phyloP scores from a whole-genome alignment of 2,888 invertebrate genomes.

The Catocala nupta region DNA sequence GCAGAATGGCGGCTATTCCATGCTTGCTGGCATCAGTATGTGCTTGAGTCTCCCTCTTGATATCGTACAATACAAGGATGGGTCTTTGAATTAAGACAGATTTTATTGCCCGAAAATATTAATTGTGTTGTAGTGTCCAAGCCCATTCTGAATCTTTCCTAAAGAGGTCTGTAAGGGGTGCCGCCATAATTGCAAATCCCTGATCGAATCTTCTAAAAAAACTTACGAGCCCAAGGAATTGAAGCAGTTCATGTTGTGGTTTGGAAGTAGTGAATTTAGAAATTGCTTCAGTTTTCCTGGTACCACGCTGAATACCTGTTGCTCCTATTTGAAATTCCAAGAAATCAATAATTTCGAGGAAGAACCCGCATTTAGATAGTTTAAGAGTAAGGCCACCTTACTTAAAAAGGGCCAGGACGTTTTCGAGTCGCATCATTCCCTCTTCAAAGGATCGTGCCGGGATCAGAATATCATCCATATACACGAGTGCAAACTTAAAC shows the following conservation, averaged over 20 bases:
- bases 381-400: slow-evolving; percentile 41
- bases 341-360: slow-evolving; percentile 2
- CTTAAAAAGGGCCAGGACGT: slow-evolving; percentile 6
- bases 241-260: not conserved
- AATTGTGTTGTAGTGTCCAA: too few species aligned
- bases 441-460: not conserved
- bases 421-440: not conserved
- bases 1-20: too few species aligned
- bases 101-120: too few species aligned
- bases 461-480: slow-evolving; percentile 7
- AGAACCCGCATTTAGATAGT: not conserved
- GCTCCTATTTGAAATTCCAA: slow-evolving; percentile 9
- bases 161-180: slow-evolving; percentile 2
- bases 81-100: too few species aligned
- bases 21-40: too few species aligned
- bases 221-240: not conserved
- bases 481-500: not conserved
- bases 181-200: slow-evolving; percentile 1
- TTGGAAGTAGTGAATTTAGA: not conserved
- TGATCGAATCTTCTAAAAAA: not conserved
- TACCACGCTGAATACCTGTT: slow-evolving; percentile 3
- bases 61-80: too few species aligned
- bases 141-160: too few species aligned
- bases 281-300: not conserved
- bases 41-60: too few species aligned